Percentiles rank a stretch among this genome's conserved stretches.
Conservation (phyloP, 2,113 vertebrate species). For the Oryctolagus cuniculus region mOryCun1.1 NC_091434.1:83613001-83613500, state of each 20-base stretch:
- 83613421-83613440: conserved; percentile 32
- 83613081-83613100: neutral
- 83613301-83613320: neutral
- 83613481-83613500: conserved; percentile 31
- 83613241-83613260: neutral
- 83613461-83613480: conserved; percentile 25
- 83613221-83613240: neutral
- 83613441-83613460: conserved; percentile 3
- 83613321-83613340: conserved; percentile 16
- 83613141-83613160: neutral
- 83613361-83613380: neutral
- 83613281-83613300: neutral
- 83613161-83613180: neutral
- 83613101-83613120: neutral
- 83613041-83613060: neutral
- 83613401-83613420: conserved; percentile 27
- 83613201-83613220: neutral
- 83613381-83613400: neutral
- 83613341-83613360: neutral
- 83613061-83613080: conserved; percentile 21
- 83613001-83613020: conserved; percentile 38
- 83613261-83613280: neutral
- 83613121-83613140: neutral
- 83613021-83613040: conserved; percentile 4
- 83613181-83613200: neutral